Base-by-base conservation (phyloP, 2,888 invertebrate genomes). In the Ophonus ardosiacus region DNA sequence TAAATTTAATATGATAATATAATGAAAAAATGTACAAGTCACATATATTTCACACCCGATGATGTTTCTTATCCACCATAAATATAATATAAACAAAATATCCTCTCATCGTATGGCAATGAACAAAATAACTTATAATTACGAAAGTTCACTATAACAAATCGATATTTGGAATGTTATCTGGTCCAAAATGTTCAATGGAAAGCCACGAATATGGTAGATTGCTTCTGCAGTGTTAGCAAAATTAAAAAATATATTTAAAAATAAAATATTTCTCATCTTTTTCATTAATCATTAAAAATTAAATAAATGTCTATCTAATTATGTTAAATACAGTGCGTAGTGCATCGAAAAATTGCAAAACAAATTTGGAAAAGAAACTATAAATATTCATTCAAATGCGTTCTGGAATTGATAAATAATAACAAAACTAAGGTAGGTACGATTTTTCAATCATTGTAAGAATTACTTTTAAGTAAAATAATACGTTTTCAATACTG, bases 1-100 rank as follows among this genome's bases (percentile, higher is more conserved):
- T 84, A 84, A 84, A 79, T 84, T 84, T 84, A 84, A 84, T 84
- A 84, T 84, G 84, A 84, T 79, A 84, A 84, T 84, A 84, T 84
- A 79, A 84, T 84, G 83, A 84, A 84, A 84, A 84, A 84, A 84
- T 84, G 84, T 84, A 84, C 84, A 84, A 84, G 84, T 84, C 79
- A 84, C 65, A 79, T 65, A 84, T 74, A 81, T 81, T 81, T 81
- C 76, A 79, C 84, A 78, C 79, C 65, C 78, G 38, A 63, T 79
- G 78, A 63, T 65, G 68, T 65, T 31, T 65, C 63, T 56, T 57
- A 84, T 79, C 76, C 65, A 84, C 84, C 84, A 84, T 79, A 84
- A 84, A 84, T 76, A 84, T 63, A 63, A 15, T 83, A 84, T 76
- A 61, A 84, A 84, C 74, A 84, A 78, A 79, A 79, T 79, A 68